phyloP scores from a whole-genome alignment of 2,797 vertebrate genomes.

The Lepilemur septentrionalis region DNA sequence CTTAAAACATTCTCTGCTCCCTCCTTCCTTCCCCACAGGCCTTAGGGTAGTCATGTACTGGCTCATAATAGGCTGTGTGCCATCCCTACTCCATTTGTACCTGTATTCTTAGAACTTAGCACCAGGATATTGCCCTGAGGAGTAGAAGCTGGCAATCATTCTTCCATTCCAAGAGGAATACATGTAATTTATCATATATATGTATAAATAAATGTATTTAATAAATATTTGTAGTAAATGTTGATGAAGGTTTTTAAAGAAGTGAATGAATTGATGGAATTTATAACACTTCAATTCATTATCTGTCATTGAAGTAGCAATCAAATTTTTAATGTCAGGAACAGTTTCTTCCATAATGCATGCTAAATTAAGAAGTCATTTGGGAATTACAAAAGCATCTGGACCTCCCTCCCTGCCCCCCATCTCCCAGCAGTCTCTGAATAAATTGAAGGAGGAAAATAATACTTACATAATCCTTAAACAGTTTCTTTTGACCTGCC shows the following conservation, averaged over 20 bases:
- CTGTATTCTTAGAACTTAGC: conserved; percentile 20
- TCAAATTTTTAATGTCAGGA: conserved; percentile 28
- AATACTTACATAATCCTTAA: not conserved
- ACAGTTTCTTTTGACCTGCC: not conserved
- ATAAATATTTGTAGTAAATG: not conserved
- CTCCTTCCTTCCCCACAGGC: not conserved
- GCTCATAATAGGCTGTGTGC: not conserved
- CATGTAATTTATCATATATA: not conserved
- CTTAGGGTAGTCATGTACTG: not conserved
- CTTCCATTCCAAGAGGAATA: conserved; percentile 43
- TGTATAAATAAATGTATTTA: not conserved
- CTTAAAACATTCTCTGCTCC: not conserved
- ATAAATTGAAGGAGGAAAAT: not conserved
- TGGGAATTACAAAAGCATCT: conserved; percentile 1
- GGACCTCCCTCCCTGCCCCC: not conserved
- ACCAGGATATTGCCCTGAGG: not conserved
- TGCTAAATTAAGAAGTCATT: conserved; percentile 29
- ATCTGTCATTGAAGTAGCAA: not conserved
- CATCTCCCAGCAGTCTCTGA: not conserved
- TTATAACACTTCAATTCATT: conserved; percentile 13
- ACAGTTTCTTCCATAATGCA: conserved; percentile 39
- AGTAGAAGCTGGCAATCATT: not conserved
- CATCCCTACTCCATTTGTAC: not conserved
- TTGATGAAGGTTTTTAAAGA: not conserved
- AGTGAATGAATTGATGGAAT: not conserved